Evolutionary conservation across 2,888 invertebrate species (phyloP).

Genomic region (Ditula angustiorana): DNA sequence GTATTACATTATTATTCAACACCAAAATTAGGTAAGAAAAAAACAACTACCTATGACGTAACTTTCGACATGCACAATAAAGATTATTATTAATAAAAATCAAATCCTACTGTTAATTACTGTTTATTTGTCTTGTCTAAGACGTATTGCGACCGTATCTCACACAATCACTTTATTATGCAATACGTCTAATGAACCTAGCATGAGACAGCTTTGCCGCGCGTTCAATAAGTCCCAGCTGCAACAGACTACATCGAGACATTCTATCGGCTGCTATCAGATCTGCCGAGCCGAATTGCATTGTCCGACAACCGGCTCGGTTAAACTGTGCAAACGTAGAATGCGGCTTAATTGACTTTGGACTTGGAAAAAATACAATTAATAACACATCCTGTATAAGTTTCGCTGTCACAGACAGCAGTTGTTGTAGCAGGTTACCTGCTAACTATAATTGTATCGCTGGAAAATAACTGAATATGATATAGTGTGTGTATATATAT

Average conservation of each 20-base stretch:
- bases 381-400: too few relatives aligned
- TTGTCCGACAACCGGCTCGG: slow-evolving; percentile 57
- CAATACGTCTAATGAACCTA: neutral
- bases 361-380: slow-evolving; percentile 37
- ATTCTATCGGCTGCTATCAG: slow-evolving; percentile 33
- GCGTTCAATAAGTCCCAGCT: slow-evolving; percentile 5
- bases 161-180: neutral
- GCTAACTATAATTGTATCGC: too few relatives aligned
- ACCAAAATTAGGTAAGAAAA: too few relatives aligned
- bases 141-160: neutral
- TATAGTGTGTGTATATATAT: too few relatives aligned
- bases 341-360: slow-evolving; percentile 34
- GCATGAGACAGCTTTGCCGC: too few relatives aligned
- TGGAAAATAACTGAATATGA: too few relatives aligned
- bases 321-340: slow-evolving; percentile 43
- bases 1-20: too few relatives aligned
- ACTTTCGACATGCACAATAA: too few relatives aligned
- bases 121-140: neutral
- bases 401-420: too few relatives aligned
- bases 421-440: too few relatives aligned
- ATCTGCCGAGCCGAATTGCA: slow-evolving; percentile 50
- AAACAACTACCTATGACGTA: too few relatives aligned
- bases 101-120: too few relatives aligned
- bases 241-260: slow-evolving; percentile 19
- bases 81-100: neutral